Conservation (phyloP, 2,797 vertebrate species). For the Potorous gilbertii region DNA sequence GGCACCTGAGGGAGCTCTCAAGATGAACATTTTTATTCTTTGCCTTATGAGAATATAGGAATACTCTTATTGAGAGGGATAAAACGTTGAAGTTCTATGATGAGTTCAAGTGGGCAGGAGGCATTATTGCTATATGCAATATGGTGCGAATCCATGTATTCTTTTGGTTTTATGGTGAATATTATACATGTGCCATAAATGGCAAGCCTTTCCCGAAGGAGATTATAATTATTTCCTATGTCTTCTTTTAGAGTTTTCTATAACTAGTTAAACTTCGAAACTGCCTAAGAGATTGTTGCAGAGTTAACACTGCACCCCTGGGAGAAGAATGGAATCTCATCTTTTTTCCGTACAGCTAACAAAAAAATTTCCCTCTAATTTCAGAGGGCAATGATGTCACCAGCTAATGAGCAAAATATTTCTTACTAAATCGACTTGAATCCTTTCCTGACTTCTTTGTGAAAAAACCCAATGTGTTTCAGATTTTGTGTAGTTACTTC, state of each 20-base stretch:
- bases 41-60: conserved; percentile 1
- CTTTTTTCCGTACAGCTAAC: conserved; percentile 79
- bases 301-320: conserved; percentile 76
- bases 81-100: conserved; percentile 8
- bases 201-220: conserved; percentile 53
- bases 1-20: background rate
- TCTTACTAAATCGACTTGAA: conserved; percentile 77
- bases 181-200: conserved; percentile 60
- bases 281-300: conserved; percentile 82
- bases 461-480: conserved; percentile 57
- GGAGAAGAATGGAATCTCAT: conserved; percentile 80
- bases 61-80: background rate
- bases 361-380: conserved; percentile 82
- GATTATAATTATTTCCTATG: conserved; percentile 45
- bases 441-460: conserved; percentile 69
- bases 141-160: conserved; percentile 17
- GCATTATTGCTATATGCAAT: conserved; percentile 1
- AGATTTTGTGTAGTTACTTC: conserved; percentile 57
- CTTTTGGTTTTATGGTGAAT: conserved; percentile 39
- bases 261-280: conserved; percentile 83
- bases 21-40: background rate
- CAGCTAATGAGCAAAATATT: conserved; percentile 80
- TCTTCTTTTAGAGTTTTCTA: conserved; percentile 59
- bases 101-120: conserved; percentile 32
- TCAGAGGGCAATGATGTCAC: conserved; percentile 81